Percentiles rank a stretch among this genome's conserved stretches.
These are phyloP conservation scores for Melanotaenia parkinsoni DNA, from an alignment of 2,797 vertebrate species.

Conservation along the genomic window DNA sequence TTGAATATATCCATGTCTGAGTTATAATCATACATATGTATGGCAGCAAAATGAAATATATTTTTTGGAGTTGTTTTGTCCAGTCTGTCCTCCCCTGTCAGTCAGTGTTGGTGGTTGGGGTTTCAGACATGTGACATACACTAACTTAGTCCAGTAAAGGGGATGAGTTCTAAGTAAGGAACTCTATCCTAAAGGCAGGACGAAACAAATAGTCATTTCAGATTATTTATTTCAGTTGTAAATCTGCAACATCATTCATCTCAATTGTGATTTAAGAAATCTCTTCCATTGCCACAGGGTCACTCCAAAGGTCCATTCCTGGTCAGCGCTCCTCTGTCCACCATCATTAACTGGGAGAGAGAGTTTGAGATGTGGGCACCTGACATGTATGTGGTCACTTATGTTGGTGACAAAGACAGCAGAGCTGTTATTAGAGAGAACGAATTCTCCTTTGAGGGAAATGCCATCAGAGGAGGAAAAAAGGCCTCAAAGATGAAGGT, in stretches of 20 bases:
- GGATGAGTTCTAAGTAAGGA: constrained; percentile 64
- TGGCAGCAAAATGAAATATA: background rate
- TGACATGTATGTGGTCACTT: constrained; percentile 98
- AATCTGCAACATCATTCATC: background rate
- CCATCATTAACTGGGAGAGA: constrained; percentile 99
- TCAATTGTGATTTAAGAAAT: constrained; percentile 12
- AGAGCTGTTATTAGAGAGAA: constrained; percentile 97
- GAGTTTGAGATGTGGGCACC: constrained; percentile 99
- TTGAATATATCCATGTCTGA: background rate
- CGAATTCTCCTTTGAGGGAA: constrained; percentile 97
- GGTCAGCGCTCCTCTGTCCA: constrained; percentile 96
- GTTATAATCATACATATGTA: background rate
- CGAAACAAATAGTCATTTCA: constrained; percentile 36
- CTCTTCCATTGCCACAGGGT: constrained; percentile 82
- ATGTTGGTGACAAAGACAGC: constrained; percentile 97
- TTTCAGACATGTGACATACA: constrained; percentile 68
- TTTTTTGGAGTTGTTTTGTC: constrained; percentile 34
- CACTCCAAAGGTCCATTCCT: constrained; percentile 98
- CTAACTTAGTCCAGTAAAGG: constrained; percentile 67
- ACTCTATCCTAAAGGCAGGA: constrained; percentile 75
- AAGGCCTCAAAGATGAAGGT: constrained; percentile 99
- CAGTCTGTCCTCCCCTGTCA: constrained; percentile 58
- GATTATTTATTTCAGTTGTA: background rate
- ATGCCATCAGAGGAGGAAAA: constrained; percentile 96
- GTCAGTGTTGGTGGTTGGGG: constrained; percentile 46